phyloP scores from a whole-genome alignment of 53 echinoderm and acorn worm genomes.

The Holothuria scabra region DNA sequence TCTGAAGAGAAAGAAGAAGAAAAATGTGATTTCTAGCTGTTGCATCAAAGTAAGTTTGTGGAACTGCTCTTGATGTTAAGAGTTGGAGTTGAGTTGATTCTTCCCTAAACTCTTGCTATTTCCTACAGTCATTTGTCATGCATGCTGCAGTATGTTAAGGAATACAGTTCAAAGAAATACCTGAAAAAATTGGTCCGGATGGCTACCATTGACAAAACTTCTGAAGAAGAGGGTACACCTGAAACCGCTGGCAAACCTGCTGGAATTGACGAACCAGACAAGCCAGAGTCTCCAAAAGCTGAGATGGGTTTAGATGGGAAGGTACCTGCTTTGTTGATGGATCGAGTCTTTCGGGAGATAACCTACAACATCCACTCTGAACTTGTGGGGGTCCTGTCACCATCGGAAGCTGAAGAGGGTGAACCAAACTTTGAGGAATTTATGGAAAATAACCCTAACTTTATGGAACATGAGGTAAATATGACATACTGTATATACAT shows the following conservation, averaged over 20 bases:
- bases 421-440: conserved; percentile 56
- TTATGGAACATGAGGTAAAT: conserved; percentile 76
- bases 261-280: not conserved
- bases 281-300: conserved; percentile 6
- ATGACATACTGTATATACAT: not conserved
- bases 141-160: conserved; percentile 32
- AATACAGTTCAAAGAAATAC: conserved; percentile 39
- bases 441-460: conserved; percentile 70
- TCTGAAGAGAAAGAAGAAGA: too few species aligned
- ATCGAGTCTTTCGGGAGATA: conserved; percentile 79
- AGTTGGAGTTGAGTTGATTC: too few species aligned
- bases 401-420: conserved; percentile 69
- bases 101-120: too few species aligned
- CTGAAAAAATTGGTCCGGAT: conserved; percentile 35
- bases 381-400: conserved; percentile 70
- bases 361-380: conserved; percentile 89
- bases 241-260: conserved; percentile 3
- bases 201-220: not conserved
- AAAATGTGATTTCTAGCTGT: too few species aligned
- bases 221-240: not conserved
- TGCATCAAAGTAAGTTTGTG: too few species aligned
- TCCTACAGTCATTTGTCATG: conserved; percentile 27
- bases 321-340: conserved; percentile 58
- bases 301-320: conserved; percentile 40
- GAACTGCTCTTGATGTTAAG: too few species aligned